Conservation (phyloP, 1,140 invertebrate genomes). For the Pemphigus obesinymphae region DNA sequence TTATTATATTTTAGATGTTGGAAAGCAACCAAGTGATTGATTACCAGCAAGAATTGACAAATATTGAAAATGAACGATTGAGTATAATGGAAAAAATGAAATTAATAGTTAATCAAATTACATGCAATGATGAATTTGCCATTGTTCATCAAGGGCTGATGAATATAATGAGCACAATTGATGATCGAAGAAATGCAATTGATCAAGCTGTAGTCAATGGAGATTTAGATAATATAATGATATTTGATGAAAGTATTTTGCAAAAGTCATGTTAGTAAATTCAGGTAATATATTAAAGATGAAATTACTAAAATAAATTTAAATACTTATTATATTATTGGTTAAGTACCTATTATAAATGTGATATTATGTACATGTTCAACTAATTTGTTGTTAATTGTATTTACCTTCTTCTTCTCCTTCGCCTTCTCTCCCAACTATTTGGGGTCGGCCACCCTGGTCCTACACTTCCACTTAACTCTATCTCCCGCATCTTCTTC, state of each 20-base stretch:
- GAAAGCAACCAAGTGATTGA: conserved; percentile 1
- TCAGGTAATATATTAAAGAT: not conserved
- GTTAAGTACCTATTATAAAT: too few relatives aligned
- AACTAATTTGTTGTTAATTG: too few relatives aligned
- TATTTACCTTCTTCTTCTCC: too few relatives aligned
- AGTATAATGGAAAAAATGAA: conserved; percentile 36
- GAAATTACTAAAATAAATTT: not conserved
- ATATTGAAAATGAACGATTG: conserved; percentile 24
- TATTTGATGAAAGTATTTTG: conserved; percentile 39
- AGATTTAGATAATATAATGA: conserved; percentile 32
- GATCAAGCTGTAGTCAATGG: conserved; percentile 29
- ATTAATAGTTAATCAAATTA: conserved; percentile 3
- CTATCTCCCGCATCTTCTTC: too few relatives aligned
- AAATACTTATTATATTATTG: too few relatives aligned
- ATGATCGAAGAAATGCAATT: conserved; percentile 23
- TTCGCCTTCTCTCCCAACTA: too few relatives aligned
- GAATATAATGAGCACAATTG: conserved; percentile 35
- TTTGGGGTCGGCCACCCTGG: too few relatives aligned
- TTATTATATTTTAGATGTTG: conserved; percentile 30
- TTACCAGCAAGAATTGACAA: conserved; percentile 21
- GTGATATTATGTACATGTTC: too few relatives aligned
- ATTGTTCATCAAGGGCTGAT: conserved; percentile 18
- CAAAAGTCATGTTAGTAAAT: not conserved
- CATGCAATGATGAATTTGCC: conserved; percentile 18
- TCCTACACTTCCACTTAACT: too few relatives aligned